Evolutionary conservation across 1,140 invertebrate genomes (phyloP), one percentile per base, ranked within the genome.

Genomic region (Mylabris phalerata): DNA sequence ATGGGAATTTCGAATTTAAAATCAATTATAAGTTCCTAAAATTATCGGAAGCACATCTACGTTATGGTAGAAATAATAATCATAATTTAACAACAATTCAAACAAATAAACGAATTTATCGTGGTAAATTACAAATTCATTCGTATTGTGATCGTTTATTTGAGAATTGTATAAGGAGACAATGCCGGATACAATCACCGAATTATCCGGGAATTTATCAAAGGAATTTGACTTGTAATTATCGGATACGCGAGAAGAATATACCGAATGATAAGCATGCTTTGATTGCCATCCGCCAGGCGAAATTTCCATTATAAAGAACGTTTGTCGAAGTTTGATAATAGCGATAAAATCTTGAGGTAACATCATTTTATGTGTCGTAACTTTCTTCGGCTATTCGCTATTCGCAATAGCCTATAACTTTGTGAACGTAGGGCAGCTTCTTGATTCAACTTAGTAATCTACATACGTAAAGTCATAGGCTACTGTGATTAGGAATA

Each of bases 151-250:
- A 90, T 73, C 80, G 88, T 64, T 80, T 89, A 60, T 50, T 67
- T 38, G 67, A 67, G 56, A 66, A 84, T 66, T 88, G 84, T 66
- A 80, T 84, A 61, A 77, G 80, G 9, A 72, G 78, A 42, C 74
- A 76, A 3, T 75, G 72, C 60, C 64, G 71, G 27, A 83, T 92
- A 39, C 88, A 91, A 75, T 89, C 88, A 11, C 89, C 90, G 3
- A 92, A 92, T 77, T 92, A 89, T 75, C 90, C 89, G 9, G 90
- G 90, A 13, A 84, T 92, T 49, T 92, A 92, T 75, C 89, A 89
- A 2, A 78, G 90, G 59, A 92, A 92, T 73, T 83, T 90, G 48
- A 90, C 88, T 52, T 93, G 90, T 75, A 85, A 87, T 70, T 93
- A 90, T 76, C 65, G 69, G 44, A 62, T 74, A 19, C 60, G 71